phyloP scores from a whole-genome alignment of 2,797 vertebrate genomes.

The Bradypodion ventrale region DNA sequence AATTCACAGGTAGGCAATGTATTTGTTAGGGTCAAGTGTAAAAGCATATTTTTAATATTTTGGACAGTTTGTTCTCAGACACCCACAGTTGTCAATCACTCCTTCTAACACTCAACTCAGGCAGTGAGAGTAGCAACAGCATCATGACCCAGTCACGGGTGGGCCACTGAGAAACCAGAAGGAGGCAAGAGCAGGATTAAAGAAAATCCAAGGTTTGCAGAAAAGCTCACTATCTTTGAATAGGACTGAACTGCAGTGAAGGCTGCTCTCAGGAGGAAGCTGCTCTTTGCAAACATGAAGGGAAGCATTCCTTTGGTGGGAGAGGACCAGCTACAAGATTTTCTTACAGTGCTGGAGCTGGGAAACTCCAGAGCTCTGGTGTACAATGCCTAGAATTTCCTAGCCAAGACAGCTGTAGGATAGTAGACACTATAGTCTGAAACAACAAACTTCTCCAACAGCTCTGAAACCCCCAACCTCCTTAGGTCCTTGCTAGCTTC shows the following conservation, averaged over 20 bases:
- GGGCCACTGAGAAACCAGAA: background rate
- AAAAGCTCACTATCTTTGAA: background rate
- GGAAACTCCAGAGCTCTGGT: no score
- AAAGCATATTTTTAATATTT: no score
- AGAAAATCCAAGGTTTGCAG: background rate
- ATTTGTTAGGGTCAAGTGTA: no score
- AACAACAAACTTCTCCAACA: no score
- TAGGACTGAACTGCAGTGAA: background rate
- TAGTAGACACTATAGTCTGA: no score
- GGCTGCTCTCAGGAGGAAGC: background rate
- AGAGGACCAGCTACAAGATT: background rate
- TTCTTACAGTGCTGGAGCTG: background rate
- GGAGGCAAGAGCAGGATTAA: background rate
- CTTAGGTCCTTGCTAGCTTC: background rate
- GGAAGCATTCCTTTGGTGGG: background rate
- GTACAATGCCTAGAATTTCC: no score
- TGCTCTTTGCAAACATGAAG: background rate
- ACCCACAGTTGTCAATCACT: no score
- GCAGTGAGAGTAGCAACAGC: background rate
- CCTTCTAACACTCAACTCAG: background rate
- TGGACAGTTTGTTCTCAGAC: no score
- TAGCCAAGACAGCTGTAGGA: no score
- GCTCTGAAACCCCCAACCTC: no score
- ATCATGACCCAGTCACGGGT: no score
- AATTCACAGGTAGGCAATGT: no score